Evolutionary conservation across 2,888 invertebrate genomes (phyloP).

Genomic region (Masnerella sp.): DNA sequence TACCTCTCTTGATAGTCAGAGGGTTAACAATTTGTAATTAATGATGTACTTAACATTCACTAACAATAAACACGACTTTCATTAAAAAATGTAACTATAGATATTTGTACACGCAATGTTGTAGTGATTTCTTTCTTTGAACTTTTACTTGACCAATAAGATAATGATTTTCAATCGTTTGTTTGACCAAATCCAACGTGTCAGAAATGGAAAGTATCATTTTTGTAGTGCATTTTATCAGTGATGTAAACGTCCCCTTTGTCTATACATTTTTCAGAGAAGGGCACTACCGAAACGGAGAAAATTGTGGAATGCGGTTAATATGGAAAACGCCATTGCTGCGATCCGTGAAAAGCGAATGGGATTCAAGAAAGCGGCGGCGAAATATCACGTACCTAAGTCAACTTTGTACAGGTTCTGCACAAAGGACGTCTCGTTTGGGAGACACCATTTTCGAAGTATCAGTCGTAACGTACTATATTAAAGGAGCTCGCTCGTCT

Average conservation of each 20-base stretch:
- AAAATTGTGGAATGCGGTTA: constrained; percentile 50
- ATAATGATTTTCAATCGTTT: too few species aligned
- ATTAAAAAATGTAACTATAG: too few species aligned
- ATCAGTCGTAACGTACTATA: constrained; percentile 35
- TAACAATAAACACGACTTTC: too few species aligned
- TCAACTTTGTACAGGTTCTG: constrained; percentile 48
- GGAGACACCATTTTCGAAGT: constrained; percentile 17
- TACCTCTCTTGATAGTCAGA: constrained; percentile 13
- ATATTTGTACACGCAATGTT: too few species aligned
- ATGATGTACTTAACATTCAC: too few species aligned
- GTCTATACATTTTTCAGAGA: constrained; percentile 53
- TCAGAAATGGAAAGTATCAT: too few species aligned
- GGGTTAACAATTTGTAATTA: constrained; percentile 10
- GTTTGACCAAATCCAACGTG: too few species aligned
- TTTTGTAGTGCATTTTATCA: constrained; percentile 27
- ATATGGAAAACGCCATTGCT: constrained; percentile 52
- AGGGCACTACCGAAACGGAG: constrained; percentile 38
- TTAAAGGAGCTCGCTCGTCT: too few species aligned
- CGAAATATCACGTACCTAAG: constrained; percentile 49
- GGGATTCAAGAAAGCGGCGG: constrained; percentile 54
- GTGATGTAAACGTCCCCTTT: constrained; percentile 36
- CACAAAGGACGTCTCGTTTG: constrained; percentile 29
- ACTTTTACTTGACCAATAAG: too few species aligned
- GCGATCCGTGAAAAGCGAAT: constrained; percentile 49
- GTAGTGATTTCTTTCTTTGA: too few species aligned